Base-by-base conservation (phyloP, 2,113 vertebrate species). In the Lynx canadensis region DNA sequence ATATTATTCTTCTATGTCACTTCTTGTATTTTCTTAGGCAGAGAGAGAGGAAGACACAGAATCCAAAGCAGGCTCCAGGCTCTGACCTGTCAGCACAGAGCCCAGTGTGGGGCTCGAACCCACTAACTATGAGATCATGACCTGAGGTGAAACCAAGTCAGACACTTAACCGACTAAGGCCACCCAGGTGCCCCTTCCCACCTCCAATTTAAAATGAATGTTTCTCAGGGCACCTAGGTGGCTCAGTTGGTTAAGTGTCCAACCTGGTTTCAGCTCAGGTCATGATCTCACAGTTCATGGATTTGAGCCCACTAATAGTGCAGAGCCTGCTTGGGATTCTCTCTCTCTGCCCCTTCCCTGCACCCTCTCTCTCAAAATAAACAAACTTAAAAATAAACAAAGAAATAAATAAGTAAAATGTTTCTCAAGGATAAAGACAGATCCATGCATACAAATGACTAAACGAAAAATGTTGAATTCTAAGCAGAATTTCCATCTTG, bases 401-500 rank as follows among this genome's bases (percentile, higher is more conserved):
- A 60, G 8, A 9, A 60, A 23, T 60, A 23, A 60, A 23, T 60
- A 23, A 60, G 7, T 60, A 7, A 60, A 91, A 31, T 66, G 41
- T 83, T 88, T 91, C 86, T 74, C 52, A 91, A 93, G 8, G 19
- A 33, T 23, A 91, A 38, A 91, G 25, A 90, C 1, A 71, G 50
- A 85, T 71, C n/a, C 14, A 4, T 80, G 25, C 23, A 84, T 78
- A 76, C 10, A 96, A 29, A 91, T 31, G 33, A 80, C 27, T 19
- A 95, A 45, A 90, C 78, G 83, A 71, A 83, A 91, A 78, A 91
- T 21, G n/a, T 31, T 96, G 23, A 3, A 94, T 92, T 96, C 65
- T 89, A 92, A 89, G 60, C 50, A 92, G 50, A 19, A 86, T 86
- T 68, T 91, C 45, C 11, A 90, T 36, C 45, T 92, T 69, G 73